phyloP scores from a whole-genome alignment of 2,797 vertebrate genomes.

The Hafferia zeledoni region DNA sequence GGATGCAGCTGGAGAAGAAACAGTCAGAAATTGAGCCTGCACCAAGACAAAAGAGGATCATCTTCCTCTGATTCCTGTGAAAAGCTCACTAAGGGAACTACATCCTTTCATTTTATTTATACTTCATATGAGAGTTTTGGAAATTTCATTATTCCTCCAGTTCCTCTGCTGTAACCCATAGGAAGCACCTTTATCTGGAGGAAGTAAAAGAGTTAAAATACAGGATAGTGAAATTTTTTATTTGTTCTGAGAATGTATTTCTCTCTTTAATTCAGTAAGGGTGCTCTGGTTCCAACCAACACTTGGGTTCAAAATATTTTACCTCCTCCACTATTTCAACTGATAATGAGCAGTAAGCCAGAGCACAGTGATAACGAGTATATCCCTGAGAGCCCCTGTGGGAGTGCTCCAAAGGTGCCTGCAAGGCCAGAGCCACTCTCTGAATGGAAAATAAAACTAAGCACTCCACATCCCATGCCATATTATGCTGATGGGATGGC shows the following conservation, averaged over 20 bases:
- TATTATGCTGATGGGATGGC: accelerated
- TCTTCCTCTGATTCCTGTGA: not conserved
- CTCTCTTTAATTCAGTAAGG: not conserved
- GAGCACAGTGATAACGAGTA: not conserved
- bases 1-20: not conserved
- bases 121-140: not conserved
- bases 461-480: not conserved
- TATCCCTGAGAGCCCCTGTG: not conserved
- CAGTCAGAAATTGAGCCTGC: not conserved
- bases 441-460: not conserved
- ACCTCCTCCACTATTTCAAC: not conserved
- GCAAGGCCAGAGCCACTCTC: not conserved
- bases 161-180: not conserved
- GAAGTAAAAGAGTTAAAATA: not conserved
- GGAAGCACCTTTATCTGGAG: not conserved
- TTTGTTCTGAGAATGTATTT: not conserved
- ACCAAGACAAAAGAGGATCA: not conserved
- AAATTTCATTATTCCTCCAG: not conserved
- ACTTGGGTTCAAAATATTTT: not conserved
- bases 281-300: not conserved
- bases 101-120: not conserved
- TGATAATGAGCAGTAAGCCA: not conserved
- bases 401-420: not conserved
- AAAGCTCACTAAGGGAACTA: not conserved
- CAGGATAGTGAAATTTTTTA: not conserved